These are phyloP conservation scores for Cabera pusaria DNA, from an alignment of 2,888 invertebrate species.

Conservation along the genomic window DNA sequence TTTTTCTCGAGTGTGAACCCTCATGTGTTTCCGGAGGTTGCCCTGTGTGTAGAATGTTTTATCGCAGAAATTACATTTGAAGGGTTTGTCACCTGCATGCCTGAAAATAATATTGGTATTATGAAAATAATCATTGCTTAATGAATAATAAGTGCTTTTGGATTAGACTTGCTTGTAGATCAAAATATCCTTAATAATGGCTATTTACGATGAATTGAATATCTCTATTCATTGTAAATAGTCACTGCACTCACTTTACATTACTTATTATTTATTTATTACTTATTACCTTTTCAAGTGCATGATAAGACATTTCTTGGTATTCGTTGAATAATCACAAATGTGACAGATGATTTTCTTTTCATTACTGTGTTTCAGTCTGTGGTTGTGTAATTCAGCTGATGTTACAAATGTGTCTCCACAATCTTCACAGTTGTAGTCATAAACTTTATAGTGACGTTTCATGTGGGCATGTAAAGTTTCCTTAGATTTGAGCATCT, in stretches of 20 bases:
- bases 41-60: constrained; percentile 61
- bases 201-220: no score
- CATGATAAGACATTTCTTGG: constrained; percentile 64
- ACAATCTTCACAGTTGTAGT: constrained; percentile 76
- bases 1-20: constrained; percentile 71
- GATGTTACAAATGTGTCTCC: constrained; percentile 73
- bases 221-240: no score
- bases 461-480: constrained; percentile 66
- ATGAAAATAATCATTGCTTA: no score
- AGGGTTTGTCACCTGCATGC: constrained; percentile 66
- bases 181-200: no score
- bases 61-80: constrained; percentile 63
- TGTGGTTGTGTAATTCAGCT: constrained; percentile 71
- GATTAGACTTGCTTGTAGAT: no score
- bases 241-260: no score
- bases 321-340: constrained; percentile 69
- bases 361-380: constrained; percentile 55
- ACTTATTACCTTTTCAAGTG: constrained; percentile 74
- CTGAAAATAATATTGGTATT: constrained; percentile 55
- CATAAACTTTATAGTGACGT: constrained; percentile 70
- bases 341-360: constrained; percentile 66
- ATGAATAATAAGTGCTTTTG: no score
- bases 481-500: constrained; percentile 64
- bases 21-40: constrained; percentile 61
- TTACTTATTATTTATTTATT: no score